Base-by-base conservation (phyloP, 1,140 invertebrate genomes). In the Zeugodacus cucurbitae region DNA sequence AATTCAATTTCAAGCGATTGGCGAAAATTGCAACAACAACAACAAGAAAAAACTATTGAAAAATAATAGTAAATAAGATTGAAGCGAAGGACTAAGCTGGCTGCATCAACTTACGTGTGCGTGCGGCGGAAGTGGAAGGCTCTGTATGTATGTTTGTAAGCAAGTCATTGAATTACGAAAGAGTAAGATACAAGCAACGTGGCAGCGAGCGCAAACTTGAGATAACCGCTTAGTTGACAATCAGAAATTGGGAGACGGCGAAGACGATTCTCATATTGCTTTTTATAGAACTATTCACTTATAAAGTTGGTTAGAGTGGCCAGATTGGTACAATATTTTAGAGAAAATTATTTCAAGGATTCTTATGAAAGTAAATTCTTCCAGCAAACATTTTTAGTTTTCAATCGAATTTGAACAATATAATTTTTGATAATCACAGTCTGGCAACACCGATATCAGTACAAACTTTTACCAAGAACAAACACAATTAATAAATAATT, bases 1-100 rank as follows among this genome's bases (percentile, higher is more conserved):
- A 82, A 82, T 82, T 48, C 74, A 82, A 82, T 82, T 82, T 82
- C n/a, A 11, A 82, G 10, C 74, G 74, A 82, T 82, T 82, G 74
- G 41, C 37, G 37, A 82, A 82, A 48, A 82, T 82, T 44, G 34
- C 17, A 70, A 32, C 29, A 34, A 70, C 26, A 70, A n/a, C n/a
- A n/a, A n/a, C n/a, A n/a, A n/a, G n/a, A 29, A 70, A 14, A 26
- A 29, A 26, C 44, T 22, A 82, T 82, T 82, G 41, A 14, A n/a
- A 29, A 48, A 54, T 17, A 17, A 17, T 17, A 17, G 14, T 54
- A 82, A 26, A 10, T 10, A 82, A 54, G 34, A 54, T 26, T 10
- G 44, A 26, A 62, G 58, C 22, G 58, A 26, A 54, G 5, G 3
- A 82, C 7, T 29, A 82, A 26, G 34, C 14, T 10, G 37, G 34